Conservation (phyloP, 2,113 vertebrate genomes). For the Redunca redunca region DNA sequence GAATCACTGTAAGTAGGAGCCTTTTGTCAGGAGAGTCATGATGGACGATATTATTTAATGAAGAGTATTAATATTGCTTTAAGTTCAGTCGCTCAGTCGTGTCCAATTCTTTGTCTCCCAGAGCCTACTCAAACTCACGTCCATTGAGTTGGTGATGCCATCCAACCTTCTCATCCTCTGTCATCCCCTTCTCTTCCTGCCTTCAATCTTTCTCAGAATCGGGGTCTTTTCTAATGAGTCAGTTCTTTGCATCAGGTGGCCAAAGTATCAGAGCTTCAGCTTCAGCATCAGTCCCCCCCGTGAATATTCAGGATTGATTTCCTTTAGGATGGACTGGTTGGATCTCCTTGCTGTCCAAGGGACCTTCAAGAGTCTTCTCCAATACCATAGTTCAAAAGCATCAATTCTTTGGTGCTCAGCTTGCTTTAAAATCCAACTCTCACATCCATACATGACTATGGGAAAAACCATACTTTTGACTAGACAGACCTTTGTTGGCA, state of each 20-base stretch:
- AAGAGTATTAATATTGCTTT: background rate
- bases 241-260: background rate
- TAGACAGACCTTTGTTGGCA: background rate
- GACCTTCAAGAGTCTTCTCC: background rate
- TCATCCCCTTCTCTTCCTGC: background rate
- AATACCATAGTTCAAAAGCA: background rate
- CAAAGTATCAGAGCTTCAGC: background rate
- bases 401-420: background rate
- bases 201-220: background rate
- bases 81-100: rapidly evolving
- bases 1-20: background rate
- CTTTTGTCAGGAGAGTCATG: background rate
- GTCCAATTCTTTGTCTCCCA: rapidly evolving
- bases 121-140: background rate
- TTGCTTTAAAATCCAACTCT: background rate
- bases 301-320: background rate
- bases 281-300: background rate
- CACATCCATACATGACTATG: background rate
- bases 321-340: background rate
- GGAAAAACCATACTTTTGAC: background rate
- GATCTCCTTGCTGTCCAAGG: background rate
- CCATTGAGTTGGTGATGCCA: background rate
- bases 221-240: background rate
- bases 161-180: background rate
- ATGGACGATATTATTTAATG: background rate